Evolutionary conservation across 1,140 invertebrate species (phyloP).

Genomic region (Drosophila dunni): DNA sequence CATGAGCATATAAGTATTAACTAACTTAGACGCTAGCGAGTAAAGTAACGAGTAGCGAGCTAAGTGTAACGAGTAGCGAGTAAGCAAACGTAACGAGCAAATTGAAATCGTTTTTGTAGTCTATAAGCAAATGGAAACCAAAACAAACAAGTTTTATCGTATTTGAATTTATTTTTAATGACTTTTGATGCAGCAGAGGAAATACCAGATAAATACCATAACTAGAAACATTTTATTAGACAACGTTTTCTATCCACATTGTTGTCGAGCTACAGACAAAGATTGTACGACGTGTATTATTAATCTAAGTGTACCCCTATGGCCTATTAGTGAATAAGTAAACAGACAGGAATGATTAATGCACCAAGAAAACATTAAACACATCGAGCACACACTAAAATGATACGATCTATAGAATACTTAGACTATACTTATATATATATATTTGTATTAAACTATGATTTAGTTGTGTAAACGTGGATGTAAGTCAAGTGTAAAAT

Average conservation of each 20-base stretch:
- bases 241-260: constrained; percentile 75
- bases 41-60: constrained; percentile 30
- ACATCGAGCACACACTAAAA: constrained; percentile 69
- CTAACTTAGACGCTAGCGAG: constrained; percentile 17
- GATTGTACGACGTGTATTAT: constrained; percentile 53
- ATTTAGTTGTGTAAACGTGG: constrained; percentile 14
- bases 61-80: constrained; percentile 11
- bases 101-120: constrained; percentile 67
- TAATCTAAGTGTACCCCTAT: constrained; percentile 75
- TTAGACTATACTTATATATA: constrained; percentile 39
- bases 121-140: constrained; percentile 55
- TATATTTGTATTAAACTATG: background rate
- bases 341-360: constrained; percentile 39
- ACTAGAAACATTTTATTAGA: constrained; percentile 62
- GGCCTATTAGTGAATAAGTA: constrained; percentile 70
- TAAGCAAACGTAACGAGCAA: constrained; percentile 46
- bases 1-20: constrained; percentile 67
- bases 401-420: constrained; percentile 47
- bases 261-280: constrained; percentile 61
- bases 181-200: constrained; percentile 60
- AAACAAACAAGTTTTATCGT: constrained; percentile 49
- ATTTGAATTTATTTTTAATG: constrained; percentile 76
- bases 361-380: constrained; percentile 52
- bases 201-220: constrained; percentile 20
- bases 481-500: constrained; percentile 72